Conservation (phyloP, 30 jellyfish, hydroid and myxozoan species). For the Haliclystus octoradiatus region DNA sequence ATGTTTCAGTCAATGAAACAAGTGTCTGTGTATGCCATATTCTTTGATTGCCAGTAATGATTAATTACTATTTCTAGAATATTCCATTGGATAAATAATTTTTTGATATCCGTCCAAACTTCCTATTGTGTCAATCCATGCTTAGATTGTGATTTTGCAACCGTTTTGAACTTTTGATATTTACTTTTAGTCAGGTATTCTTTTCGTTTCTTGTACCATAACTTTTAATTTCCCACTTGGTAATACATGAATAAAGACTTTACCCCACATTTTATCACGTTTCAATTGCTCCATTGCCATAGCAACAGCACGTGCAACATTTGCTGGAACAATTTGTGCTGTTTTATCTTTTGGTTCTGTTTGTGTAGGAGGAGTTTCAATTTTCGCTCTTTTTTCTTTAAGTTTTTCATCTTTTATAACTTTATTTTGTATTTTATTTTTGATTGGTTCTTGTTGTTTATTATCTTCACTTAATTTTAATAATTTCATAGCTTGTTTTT, state of each 20-base stretch:
- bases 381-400: not conserved
- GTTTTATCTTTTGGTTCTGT: conserved; percentile 49
- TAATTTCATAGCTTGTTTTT: conserved; percentile 41
- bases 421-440: conserved; percentile 1
- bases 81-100: no score
- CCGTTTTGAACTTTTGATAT: no score
- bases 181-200: conserved; percentile 77
- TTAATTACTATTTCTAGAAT: no score
- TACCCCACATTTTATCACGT: conserved; percentile 99
- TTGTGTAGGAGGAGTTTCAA: conserved; percentile 16
- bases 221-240: conserved; percentile 98
- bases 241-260: conserved; percentile 94
- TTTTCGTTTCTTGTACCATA: conserved; percentile 97
- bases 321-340: conserved; percentile 70
- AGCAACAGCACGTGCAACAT: conserved; percentile 99
- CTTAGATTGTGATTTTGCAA: no score
- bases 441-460: not conserved
- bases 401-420: conserved; percentile 20
- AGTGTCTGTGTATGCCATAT: no score
- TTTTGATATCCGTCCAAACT: no score
- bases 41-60: no score
- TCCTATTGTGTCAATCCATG: no score
- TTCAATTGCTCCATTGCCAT: conserved; percentile 99
- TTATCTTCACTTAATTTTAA: not conserved
- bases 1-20: no score